Percentiles rank a stretch among this genome's conserved stretches.
Evolutionary conservation across 1,140 invertebrate species (phyloP).

Genomic region (Bicyclus anynana): DNA sequence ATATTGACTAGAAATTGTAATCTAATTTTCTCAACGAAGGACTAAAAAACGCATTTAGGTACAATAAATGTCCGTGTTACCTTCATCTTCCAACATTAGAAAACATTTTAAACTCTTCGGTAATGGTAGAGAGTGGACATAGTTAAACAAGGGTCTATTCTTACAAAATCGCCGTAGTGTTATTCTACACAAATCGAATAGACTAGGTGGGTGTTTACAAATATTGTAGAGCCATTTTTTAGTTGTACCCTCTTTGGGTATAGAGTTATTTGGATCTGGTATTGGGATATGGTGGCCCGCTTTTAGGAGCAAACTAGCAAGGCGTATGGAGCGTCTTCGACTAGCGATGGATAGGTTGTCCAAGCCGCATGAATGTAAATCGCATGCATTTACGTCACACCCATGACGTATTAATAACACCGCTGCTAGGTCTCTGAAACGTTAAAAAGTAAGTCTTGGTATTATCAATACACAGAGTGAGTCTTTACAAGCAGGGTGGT

Average conservation of each 20-base stretch:
- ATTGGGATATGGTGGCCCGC: slow-evolving; percentile 56
- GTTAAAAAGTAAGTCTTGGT: background rate
- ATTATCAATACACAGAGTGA: slow-evolving; percentile 9
- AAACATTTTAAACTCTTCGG: slow-evolving; percentile 63
- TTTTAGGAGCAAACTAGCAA: slow-evolving; percentile 60
- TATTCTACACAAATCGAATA: slow-evolving; percentile 59
- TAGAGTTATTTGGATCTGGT: slow-evolving; percentile 21
- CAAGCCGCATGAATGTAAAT: slow-evolving; percentile 58
- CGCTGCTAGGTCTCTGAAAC: slow-evolving; percentile 65
- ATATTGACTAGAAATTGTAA: background rate
- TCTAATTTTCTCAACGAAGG: background rate
- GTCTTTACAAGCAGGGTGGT: too few relatives aligned
- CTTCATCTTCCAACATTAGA: slow-evolving; percentile 69
- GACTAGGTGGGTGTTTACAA: slow-evolving; percentile 43
- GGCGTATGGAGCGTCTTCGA: slow-evolving; percentile 38
- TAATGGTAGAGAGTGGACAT: slow-evolving; percentile 51
- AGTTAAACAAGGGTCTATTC: slow-evolving; percentile 38
- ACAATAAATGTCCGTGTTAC: background rate
- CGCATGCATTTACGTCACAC: slow-evolving; percentile 68
- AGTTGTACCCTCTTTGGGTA: slow-evolving; percentile 33
- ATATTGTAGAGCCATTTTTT: slow-evolving; percentile 41
- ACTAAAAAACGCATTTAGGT: too few relatives aligned
- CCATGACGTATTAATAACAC: slow-evolving; percentile 65
- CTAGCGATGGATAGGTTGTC: slow-evolving; percentile 70
- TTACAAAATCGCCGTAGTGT: slow-evolving; percentile 43